A percentile compares a stretch with the other conserved stretches of the same genome.
Conservation (phyloP, 2,888 invertebrate species). For the Platycheirus rosarum region DNA sequence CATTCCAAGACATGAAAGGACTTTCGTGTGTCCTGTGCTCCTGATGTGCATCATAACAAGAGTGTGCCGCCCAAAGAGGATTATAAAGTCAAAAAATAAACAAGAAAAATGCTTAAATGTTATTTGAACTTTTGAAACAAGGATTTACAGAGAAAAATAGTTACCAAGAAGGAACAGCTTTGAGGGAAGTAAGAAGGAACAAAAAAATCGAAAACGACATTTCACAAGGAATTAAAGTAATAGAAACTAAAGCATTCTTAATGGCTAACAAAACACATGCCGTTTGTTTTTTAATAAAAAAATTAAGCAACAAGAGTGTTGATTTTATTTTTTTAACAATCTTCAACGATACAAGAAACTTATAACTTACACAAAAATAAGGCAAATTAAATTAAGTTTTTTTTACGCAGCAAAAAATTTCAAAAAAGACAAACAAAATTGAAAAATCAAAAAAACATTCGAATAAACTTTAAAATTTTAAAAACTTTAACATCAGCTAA, state of each 20-base stretch:
- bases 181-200: slow-evolving; percentile 10
- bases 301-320: slow-evolving; percentile 46
- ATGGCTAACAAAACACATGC: slow-evolving; percentile 29
- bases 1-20: slow-evolving; percentile 32
- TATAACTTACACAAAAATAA: slow-evolving; percentile 18
- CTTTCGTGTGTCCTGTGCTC: background rate
- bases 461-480: slow-evolving; percentile 8
- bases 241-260: background rate
- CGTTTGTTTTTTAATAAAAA: slow-evolving; percentile 38
- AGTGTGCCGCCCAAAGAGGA: slow-evolving; percentile 43
- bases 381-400: slow-evolving; percentile 36
- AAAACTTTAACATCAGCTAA: too few species aligned
- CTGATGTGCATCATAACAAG: slow-evolving; percentile 18
- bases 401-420: slow-evolving; percentile 16
- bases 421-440: slow-evolving; percentile 18
- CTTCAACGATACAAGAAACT: slow-evolving; percentile 25
- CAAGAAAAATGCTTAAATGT: slow-evolving; percentile 13
- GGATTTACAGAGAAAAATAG: slow-evolving; percentile 10
- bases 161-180: background rate
- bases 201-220: background rate
- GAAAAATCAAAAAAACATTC: slow-evolving; percentile 24
- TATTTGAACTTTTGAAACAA: slow-evolving; percentile 22
- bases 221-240: background rate
- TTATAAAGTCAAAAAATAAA: slow-evolving; percentile 32
- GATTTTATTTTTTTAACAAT: slow-evolving; percentile 48